Evolutionary conservation across 2,888 invertebrate species (phyloP), one percentile per base, ranked within the genome.

Genomic region (Sisyra terminalis): DNA sequence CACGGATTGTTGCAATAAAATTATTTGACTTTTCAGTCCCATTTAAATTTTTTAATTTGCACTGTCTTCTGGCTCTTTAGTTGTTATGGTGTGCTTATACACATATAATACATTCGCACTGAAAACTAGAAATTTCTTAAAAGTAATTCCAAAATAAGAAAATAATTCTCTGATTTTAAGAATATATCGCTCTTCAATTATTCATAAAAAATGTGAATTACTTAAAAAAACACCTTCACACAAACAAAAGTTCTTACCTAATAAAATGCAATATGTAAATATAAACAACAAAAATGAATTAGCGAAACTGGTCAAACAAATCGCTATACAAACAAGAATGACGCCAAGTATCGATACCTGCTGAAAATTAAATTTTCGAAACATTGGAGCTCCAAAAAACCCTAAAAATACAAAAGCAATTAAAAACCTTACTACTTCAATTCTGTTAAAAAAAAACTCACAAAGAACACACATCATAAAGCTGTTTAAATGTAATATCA

Each of bases 361-460:
- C 47, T 60, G 54, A 47, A 59, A 66, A 29, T 59, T 55, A 47
- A 57, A 64, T 48, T 52, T 59, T 49, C 60, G 64, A 44, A 67
- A 48, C 29, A 67, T 49, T 1, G 65, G 66, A 31, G 65, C 67
- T 40, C 61, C 56, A 38, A 66, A 52, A 42, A 67, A 56, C 44
- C 58, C 61, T 61, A 43, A 48, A 57, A 57, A 18, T 14, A 40
- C 34, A 40, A 18, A 6, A 16, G 36, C 11, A 15, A 36, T n/a
- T 35, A 10, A 11, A 15, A 37, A 30, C 24, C 14, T 32, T 3
- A 8, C 24, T 7, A 6, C 8, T 13, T 17, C 9, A 15, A 17
- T 31, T 11, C 9, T n/a, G n/a, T n/a, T n/a, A 37, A 38, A 41
- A 39, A 40, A 44, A 3, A 18, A 45, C 47, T 52, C 53, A 60